These are phyloP conservation scores for Drosophila kambysellisi DNA, from an alignment of 2,888 invertebrate genomes.

Conservation along the genomic window DNA sequence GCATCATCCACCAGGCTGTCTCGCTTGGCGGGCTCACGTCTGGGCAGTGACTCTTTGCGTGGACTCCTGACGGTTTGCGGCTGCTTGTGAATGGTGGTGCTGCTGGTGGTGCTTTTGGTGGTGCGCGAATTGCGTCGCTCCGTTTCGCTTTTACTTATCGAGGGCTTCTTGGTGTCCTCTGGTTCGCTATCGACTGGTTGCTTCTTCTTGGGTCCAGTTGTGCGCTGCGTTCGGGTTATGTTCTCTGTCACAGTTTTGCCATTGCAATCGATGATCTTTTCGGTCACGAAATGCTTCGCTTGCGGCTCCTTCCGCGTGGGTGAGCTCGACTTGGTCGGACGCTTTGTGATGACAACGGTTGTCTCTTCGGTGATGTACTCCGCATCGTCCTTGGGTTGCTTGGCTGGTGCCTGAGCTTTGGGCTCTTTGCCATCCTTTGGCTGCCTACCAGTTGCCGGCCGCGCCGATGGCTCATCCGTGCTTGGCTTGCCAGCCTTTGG, in stretches of 20 bases:
- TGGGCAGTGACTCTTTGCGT: constrained; percentile 63
- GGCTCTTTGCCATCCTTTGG: constrained; percentile 20
- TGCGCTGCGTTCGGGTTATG: constrained; percentile 19
- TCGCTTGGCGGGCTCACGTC: constrained; percentile 48
- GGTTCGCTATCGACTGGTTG: constrained; percentile 38
- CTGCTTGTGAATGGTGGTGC: constrained; percentile 20
- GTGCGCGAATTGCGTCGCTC: constrained; percentile 59
- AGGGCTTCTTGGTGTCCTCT: constrained; percentile 43
- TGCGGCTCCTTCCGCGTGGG: constrained; percentile 49
- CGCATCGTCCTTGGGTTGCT: constrained; percentile 37
- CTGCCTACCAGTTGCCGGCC: not conserved
- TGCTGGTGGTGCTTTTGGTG: constrained; percentile 30
- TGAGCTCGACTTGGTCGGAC: constrained; percentile 43
- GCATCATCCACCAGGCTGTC: constrained; percentile 63
- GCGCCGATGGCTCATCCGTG: not conserved
- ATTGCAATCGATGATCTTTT: constrained; percentile 19
- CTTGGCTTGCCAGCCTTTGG: constrained; percentile 9
- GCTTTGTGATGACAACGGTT: constrained; percentile 53
- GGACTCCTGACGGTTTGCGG: constrained; percentile 48
- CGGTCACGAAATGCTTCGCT: constrained; percentile 58
- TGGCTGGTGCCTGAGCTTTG: not conserved
- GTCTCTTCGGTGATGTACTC: constrained; percentile 57
- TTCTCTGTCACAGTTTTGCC: constrained; percentile 46
- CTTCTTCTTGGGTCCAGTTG: constrained; percentile 26
- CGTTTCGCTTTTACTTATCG: constrained; percentile 29